Base-by-base conservation (phyloP, 1,140 invertebrate genomes). In the Paraescarpia echinospica region DNA sequence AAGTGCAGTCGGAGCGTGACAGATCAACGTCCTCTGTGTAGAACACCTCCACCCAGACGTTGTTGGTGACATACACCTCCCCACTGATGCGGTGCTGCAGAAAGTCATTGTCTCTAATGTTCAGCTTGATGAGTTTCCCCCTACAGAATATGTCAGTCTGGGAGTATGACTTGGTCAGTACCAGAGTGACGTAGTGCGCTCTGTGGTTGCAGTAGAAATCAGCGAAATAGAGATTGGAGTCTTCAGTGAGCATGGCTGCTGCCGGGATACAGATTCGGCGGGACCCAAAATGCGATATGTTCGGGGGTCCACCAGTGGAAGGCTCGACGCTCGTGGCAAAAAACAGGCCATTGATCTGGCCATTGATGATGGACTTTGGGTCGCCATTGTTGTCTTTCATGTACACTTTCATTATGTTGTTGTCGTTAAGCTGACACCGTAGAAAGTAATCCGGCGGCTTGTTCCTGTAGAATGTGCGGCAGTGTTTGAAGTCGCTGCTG, bases 201-300 rank as follows among this genome's bases (percentile, higher is more conserved):
- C 92, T 77, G 33, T 34, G 14, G 31, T 89, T 34, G 59, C 93
- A 93, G 91, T 93, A 93, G 91, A 93, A 93, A 59, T 93, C 93
- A 31, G 93, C 91, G 92, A 93, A 93, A 35, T 93, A 93, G 9
- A 93, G 91, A 89, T 92, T 92, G 1, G 22, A 22, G 33, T 35
- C 6, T 35, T 88, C 33, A 27, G 88, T 35, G 34, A 92, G 33
- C 77, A 92, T 48, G 31, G 89, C 35, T 1, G 88, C 48, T 27
- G 90, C 34, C 1, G 91, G 41, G 51, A 92, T 34, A 34, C 51
- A 27, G 27, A 93, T 48, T 33, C 93, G 41, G 27, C 9, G 31
- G 48, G 33, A 33, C 14, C 93, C 93, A 33, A 77, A 93, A 34
- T 77, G 91, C 9, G 93, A 93, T n/a, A 35, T 89, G n/a, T 34